A percentile compares a stretch with the other conserved stretches of the same genome.
phyloP scores from a whole-genome alignment of 2,113 vertebrate species.

The Ictalurus furcatus region DNA sequence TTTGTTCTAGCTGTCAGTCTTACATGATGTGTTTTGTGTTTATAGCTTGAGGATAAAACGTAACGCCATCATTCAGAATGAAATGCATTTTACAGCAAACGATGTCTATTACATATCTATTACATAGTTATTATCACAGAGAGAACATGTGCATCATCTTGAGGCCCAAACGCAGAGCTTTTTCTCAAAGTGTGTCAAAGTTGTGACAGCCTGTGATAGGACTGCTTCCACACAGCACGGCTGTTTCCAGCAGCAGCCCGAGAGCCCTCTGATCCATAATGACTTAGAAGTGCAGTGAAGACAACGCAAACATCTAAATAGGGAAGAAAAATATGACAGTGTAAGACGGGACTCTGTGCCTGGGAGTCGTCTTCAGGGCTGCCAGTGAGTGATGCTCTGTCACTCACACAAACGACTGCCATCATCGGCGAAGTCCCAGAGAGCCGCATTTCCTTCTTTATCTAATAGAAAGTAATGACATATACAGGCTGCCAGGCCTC shows the following conservation, averaged over 20 bases:
- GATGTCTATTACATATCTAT: slow-evolving; percentile 29
- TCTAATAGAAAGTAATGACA: slow-evolving; percentile 87
- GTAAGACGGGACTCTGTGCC: slow-evolving; percentile 46
- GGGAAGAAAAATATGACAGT: slow-evolving; percentile 54
- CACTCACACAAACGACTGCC: slow-evolving; percentile 75
- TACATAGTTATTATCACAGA: slow-evolving; percentile 30
- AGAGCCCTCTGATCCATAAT: slow-evolving; percentile 49
- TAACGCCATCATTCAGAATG: background rate
- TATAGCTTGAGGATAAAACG: background rate
- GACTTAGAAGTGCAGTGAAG: slow-evolving; percentile 48
- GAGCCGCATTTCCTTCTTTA: slow-evolving; percentile 79
- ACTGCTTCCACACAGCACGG: background rate
- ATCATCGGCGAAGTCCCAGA: slow-evolving; percentile 69
- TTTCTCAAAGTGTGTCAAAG: slow-evolving; percentile 17
- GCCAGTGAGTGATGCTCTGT: slow-evolving; percentile 74
- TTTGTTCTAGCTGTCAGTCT: background rate
- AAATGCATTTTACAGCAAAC: background rate
- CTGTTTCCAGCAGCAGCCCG: slow-evolving; percentile 35
- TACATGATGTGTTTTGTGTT: background rate
- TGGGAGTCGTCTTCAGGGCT: slow-evolving; percentile 49
- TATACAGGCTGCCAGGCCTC: slow-evolving; percentile 67
- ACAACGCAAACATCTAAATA: slow-evolving; percentile 55
- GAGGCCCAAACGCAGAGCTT: slow-evolving; percentile 11
- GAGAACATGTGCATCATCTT: slow-evolving; percentile 8
- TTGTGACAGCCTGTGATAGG: slow-evolving; percentile 45